Evolutionary conservation across 1,140 invertebrate species (phyloP).

Genomic region (Drosophila ironensis): DNA sequence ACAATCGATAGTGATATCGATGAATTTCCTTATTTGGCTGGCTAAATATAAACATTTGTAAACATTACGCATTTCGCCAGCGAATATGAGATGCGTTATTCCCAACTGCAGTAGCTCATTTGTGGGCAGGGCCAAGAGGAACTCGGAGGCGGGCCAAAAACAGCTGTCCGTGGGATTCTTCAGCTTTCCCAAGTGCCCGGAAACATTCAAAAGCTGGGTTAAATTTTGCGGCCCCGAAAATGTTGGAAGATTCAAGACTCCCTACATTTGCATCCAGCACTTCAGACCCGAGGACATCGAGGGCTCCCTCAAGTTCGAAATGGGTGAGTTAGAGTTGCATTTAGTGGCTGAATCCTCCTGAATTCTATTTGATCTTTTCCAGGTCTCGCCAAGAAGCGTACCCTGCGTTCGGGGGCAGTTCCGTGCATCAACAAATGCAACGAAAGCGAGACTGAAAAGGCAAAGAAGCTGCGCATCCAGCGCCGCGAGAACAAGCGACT

Average conservation of each 20-base stretch:
- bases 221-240: constrained; percentile 17
- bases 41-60: constrained; percentile 8
- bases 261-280: constrained; percentile 54
- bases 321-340: constrained; percentile 26
- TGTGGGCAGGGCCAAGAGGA: neutral
- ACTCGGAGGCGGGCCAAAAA: constrained; percentile 1
- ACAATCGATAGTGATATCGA: too few species aligned
- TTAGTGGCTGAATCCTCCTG: too few species aligned
- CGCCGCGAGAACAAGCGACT: constrained; percentile 23
- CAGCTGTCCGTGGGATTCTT: constrained; percentile 41
- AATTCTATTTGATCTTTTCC: neutral
- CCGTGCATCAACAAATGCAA: constrained; percentile 23
- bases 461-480: constrained; percentile 1
- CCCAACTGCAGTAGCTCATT: constrained; percentile 44
- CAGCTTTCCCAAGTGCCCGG: constrained; percentile 48
- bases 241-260: constrained; percentile 34
- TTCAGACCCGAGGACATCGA: constrained; percentile 64
- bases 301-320: constrained; percentile 55
- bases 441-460: constrained; percentile 8
- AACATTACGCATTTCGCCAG: neutral
- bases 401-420: constrained; percentile 21
- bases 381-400: constrained; percentile 34
- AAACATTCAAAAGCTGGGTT: constrained; percentile 17
- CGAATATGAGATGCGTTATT: constrained; percentile 55
- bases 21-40: too few species aligned